These are phyloP conservation scores for Pangasianodon hypophthalmus DNA, from an alignment of 2,113 vertebrate species.

Conservation along the genomic window DNA sequence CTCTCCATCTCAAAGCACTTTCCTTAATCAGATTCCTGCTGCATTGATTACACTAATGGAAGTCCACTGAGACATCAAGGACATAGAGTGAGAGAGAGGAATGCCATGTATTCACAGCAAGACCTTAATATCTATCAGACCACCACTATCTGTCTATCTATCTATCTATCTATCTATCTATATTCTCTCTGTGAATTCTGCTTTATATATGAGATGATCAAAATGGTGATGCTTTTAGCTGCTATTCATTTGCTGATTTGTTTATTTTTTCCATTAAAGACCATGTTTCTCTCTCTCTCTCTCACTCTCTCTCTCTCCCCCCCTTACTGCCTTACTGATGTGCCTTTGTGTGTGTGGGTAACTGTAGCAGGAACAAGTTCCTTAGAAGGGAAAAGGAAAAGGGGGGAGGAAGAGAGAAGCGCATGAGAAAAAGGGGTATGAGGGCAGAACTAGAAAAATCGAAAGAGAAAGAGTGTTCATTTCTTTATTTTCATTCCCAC, in stretches of 20 bases:
- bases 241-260: neutral
- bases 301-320: neutral
- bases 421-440: neutral
- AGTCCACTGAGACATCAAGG: slow-evolving; percentile 45
- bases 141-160: no score
- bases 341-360: neutral
- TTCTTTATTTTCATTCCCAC: slow-evolving; percentile 33
- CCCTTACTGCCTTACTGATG: no score
- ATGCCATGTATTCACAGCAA: neutral
- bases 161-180: neutral
- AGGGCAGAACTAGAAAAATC: neutral
- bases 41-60: slow-evolving; percentile 70
- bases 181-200: neutral
- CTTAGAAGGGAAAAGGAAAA: neutral
- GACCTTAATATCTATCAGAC: neutral
- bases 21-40: slow-evolving; percentile 69
- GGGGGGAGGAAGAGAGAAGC: neutral
- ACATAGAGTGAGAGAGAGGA: neutral
- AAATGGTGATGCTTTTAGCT: neutral
- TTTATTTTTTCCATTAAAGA: neutral
- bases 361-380: neutral
- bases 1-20: no score
- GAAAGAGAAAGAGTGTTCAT: slow-evolving; percentile 10
- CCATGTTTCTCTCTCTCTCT: neutral
- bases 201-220: neutral